phyloP scores from a whole-genome alignment of 2,797 vertebrate genomes.

The Buceros bicornis region DNA sequence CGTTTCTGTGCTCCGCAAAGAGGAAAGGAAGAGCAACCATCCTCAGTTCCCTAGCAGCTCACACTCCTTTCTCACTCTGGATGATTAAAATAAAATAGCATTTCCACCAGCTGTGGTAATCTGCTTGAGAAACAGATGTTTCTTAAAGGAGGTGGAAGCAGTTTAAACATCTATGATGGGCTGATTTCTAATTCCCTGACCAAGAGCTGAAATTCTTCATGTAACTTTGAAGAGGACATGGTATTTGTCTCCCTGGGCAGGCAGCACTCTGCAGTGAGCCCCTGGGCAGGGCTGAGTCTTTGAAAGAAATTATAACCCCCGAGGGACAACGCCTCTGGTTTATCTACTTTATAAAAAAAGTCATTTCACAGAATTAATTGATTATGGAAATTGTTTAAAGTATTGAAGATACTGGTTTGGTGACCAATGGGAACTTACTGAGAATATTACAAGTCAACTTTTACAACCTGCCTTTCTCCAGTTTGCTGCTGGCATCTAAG shows the following conservation, averaged over 20 bases:
- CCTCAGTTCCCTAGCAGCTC: neutral
- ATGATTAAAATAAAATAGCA: constrained; percentile 38
- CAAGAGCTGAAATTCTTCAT: constrained; percentile 60
- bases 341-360: constrained; percentile 32
- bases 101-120: constrained; percentile 51
- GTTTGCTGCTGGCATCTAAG: neutral
- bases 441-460: neutral
- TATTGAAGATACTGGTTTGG: neutral
- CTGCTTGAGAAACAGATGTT: constrained; percentile 64
- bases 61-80: neutral
- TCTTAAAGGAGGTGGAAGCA: constrained; percentile 48
- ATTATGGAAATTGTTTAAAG: constrained; percentile 57
- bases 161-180: constrained; percentile 51
- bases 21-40: neutral
- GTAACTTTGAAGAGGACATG: constrained; percentile 64
- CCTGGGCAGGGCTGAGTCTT: constrained; percentile 3
- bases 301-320: constrained; percentile 31
- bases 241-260: constrained; percentile 38
- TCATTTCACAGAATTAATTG: constrained; percentile 75
- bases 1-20: neutral
- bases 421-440: neutral
- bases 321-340: constrained; percentile 2
- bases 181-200: constrained; percentile 66
- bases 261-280: constrained; percentile 52
- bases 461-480: neutral